phyloP scores from a whole-genome alignment of 2,113 vertebrate genomes.

The Alouatta palliata region DNA sequence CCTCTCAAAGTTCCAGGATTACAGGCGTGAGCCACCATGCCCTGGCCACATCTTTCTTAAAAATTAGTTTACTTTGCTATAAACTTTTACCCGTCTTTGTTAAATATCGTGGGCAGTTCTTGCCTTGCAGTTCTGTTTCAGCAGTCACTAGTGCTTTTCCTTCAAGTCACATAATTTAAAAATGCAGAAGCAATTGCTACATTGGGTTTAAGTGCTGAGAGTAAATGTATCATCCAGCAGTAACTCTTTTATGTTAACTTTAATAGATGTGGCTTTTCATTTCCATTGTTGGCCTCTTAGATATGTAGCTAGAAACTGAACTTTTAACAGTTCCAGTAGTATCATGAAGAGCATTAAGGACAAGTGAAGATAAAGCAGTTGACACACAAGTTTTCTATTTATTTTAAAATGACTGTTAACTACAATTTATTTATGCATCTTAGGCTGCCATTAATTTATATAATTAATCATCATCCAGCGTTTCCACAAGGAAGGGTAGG shows the following conservation, averaged over 20 bases:
- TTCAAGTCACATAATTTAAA: conserved; percentile 47
- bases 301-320: background rate
- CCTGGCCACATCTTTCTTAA: conserved; percentile 5
- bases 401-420: conserved; percentile 47
- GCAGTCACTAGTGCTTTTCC: background rate
- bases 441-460: conserved; percentile 12
- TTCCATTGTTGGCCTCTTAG: background rate
- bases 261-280: background rate
- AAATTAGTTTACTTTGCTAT: conserved; percentile 45
- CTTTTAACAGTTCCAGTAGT: conserved; percentile 11
- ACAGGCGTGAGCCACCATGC: too few relatives aligned
- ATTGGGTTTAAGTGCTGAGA: conserved; percentile 14
- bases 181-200: conserved; percentile 34
- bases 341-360: background rate
- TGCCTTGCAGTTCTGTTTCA: conserved; percentile 26
- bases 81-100: conserved; percentile 34
- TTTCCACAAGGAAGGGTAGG: background rate
- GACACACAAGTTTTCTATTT: background rate
- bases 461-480: conserved; percentile 42
- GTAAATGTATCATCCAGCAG: background rate
- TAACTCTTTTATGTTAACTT: background rate
- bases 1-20: too few relatives aligned
- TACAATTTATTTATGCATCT: background rate
- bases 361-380: conserved; percentile 18
- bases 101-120: conserved; percentile 48